Evolutionary conservation across 1,140 invertebrate genomes (phyloP).

Genomic region (Heterodera schachtii): DNA sequence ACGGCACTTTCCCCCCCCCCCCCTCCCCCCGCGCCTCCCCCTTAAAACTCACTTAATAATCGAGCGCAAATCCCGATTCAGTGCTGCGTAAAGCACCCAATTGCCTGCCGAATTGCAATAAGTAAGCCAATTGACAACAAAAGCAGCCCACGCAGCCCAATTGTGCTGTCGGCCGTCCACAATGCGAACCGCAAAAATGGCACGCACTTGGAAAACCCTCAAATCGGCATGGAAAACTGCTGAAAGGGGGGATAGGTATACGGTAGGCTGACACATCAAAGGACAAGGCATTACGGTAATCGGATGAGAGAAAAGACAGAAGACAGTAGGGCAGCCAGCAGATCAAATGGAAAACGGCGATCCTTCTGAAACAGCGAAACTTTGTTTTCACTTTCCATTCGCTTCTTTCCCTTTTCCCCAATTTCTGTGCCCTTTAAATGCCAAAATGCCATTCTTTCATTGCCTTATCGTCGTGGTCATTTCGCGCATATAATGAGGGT

Average conservation of each 20-base stretch:
- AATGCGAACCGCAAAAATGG: slow-evolving; percentile 16
- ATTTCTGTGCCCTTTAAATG: no score
- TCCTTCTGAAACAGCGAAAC: slow-evolving; percentile 38
- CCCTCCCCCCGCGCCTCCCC: no score
- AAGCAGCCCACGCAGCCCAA: slow-evolving; percentile 46
- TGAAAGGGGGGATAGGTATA: background rate
- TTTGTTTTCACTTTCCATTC: no score
- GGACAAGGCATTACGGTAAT: no score
- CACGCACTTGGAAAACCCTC: slow-evolving; percentile 37
- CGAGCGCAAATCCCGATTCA: slow-evolving; percentile 60
- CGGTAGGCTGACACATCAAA: background rate
- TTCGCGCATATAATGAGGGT: slow-evolving; percentile 53
- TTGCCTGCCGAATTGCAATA: slow-evolving; percentile 61
- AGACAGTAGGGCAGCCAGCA: slow-evolving; percentile 64
- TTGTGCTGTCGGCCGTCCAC: slow-evolving; percentile 15
- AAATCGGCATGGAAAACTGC: slow-evolving; percentile 37
- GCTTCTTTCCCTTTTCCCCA: no score
- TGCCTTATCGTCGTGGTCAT: slow-evolving; percentile 58
- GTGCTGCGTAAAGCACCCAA: slow-evolving; percentile 65
- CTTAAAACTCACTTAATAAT: slow-evolving; percentile 57
- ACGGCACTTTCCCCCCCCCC: no score
- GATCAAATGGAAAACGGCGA: slow-evolving; percentile 61
- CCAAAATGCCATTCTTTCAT: no score
- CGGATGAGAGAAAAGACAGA: slow-evolving; percentile 12
- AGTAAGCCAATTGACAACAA: slow-evolving; percentile 59